Evolutionary conservation across 2,888 invertebrate species (phyloP).

Genomic region (Dryocosmus kuriphilus): DNA sequence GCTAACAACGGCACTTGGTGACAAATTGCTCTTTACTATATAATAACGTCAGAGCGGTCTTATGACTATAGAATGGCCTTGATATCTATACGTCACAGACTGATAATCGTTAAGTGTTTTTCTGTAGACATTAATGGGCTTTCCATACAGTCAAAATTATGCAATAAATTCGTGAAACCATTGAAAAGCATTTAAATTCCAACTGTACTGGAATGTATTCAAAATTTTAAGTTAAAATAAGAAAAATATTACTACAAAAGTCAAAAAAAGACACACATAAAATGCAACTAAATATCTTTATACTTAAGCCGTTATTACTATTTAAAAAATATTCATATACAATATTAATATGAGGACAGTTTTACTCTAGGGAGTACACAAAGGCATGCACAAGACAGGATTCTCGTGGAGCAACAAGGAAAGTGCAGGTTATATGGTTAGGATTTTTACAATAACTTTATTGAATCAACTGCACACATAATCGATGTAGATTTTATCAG

Average conservation of each 20-base stretch:
- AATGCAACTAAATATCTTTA: background rate
- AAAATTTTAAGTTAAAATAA: background rate
- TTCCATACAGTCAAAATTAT: background rate
- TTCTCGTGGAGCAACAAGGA: slow-evolving; percentile 10
- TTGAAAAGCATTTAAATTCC: background rate
- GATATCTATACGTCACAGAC: background rate
- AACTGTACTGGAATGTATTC: background rate
- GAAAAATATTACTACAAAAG: background rate
- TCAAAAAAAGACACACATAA: background rate
- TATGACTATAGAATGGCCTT: background rate
- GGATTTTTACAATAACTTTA: slow-evolving; percentile 34
- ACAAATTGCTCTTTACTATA: slow-evolving; percentile 11
- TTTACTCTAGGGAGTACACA: background rate
- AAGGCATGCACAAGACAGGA: slow-evolving; percentile 4
- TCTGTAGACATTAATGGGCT: background rate
- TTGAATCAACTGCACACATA: slow-evolving; percentile 19
- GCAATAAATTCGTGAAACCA: background rate
- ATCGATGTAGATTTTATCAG: background rate
- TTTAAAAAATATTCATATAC: background rate
- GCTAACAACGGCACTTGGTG: background rate
- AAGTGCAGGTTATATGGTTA: slow-evolving; percentile 8
- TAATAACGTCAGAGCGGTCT: background rate
- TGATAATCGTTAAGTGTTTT: background rate
- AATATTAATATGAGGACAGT: background rate
- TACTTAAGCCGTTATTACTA: background rate